Conservation (phyloP, 2,888 invertebrate genomes). For the Gortyna flavago region DNA sequence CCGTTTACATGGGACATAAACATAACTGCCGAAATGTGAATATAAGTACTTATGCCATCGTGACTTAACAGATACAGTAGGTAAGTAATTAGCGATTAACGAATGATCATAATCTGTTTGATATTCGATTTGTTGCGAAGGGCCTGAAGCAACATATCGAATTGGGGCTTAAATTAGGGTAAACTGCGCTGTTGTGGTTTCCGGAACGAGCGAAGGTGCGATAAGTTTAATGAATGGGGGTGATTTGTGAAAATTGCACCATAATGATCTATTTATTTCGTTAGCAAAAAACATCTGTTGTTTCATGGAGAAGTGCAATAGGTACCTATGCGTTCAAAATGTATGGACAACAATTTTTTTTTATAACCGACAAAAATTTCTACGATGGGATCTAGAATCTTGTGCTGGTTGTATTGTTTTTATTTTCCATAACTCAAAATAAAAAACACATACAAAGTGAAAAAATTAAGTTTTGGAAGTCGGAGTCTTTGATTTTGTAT, state of each 20-base stretch:
- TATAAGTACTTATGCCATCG: not conserved
- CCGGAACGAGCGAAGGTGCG: slow-evolving; percentile 7
- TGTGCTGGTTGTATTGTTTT: not conserved
- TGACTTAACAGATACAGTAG: not conserved
- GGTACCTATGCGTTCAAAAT: too few relatives aligned
- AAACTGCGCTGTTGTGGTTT: not conserved
- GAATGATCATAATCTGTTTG: slow-evolving; percentile 18
- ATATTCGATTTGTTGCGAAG: slow-evolving; percentile 31
- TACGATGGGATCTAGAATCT: too few relatives aligned
- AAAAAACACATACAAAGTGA: not conserved
- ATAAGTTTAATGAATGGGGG: slow-evolving; percentile 3
- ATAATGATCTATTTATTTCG: too few relatives aligned
- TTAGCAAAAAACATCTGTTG: too few relatives aligned
- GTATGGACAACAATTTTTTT: too few relatives aligned
- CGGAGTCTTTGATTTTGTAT: not conserved
- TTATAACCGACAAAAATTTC: too few relatives aligned
- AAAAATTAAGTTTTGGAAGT: not conserved
- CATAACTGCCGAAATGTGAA: not conserved
- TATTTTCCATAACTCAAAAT: not conserved
- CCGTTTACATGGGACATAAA: not conserved
- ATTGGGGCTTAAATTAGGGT: slow-evolving; percentile 24
- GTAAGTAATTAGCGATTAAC: slow-evolving; percentile 15
- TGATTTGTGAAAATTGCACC: slow-evolving; percentile 17
- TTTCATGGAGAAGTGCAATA: too few relatives aligned
- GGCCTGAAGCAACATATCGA: slow-evolving; percentile 8